Evolutionary conservation across 1,140 invertebrate species (phyloP), one percentile per base, ranked within the genome.

Genomic region (Idris sp.): DNA sequence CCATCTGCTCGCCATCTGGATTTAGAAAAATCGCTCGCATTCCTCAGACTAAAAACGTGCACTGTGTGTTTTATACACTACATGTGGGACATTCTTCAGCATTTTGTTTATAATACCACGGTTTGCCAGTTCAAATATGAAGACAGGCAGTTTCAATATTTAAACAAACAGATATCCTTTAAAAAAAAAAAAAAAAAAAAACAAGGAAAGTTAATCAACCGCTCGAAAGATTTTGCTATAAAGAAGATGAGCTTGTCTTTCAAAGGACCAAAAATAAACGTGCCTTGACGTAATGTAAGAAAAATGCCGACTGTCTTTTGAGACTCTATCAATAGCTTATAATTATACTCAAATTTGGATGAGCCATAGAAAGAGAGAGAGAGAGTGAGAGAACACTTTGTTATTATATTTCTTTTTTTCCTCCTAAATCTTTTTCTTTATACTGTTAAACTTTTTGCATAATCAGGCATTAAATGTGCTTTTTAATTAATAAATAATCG

Each of bases 1-100:
- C 76, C 80, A 83, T 84, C 81, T 83, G 83, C 74, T 81, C 53
- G 81, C 79, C 79, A 81, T 81, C 81, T 81, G 81, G 74, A 76
- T 81, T 81, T 83, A 83, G 77, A 83, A 81, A 83, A 80, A 83
- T 79, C 54, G 49, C 68, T 81, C 71, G 64, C 76, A 79, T 79
- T 80, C 77, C 74, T 62, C 25, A 36, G 40, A 43, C 79, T 75
- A 76, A 78, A 80, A 79, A 77, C 65, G 77, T 54, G 65, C 61
- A 46, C 26, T 51, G 46, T 49, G 64, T 51, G 22, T 67, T 74
- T 76, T 74, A 76, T 71, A 76, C 64, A 16, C 46, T 68, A 64
- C 40, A 38, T 72, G 54, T 40, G 41, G 36, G 40, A 41, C 51
- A 69, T 69, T 71, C 59, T 68, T 65, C 30, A 43, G 25, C 22